Percentiles rank a stretch among this genome's conserved stretches.
Evolutionary conservation across 2,113 vertebrate species (phyloP).

Genomic region (Chaetura pelagica): DNA sequence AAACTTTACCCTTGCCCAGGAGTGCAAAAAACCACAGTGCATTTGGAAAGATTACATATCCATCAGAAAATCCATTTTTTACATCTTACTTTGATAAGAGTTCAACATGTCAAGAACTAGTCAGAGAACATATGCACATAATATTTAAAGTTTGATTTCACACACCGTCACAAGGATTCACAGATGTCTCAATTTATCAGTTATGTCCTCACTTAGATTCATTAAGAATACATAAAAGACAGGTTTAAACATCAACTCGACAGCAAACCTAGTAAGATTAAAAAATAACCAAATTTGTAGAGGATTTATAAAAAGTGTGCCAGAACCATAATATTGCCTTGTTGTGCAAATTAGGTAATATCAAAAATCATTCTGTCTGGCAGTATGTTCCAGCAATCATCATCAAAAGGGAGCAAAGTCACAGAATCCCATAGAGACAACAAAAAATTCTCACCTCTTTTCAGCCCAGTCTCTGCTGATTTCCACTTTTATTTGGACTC

Average conservation of each 20-base stretch:
- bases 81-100: not conserved
- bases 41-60: not conserved
- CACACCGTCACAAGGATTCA: not conserved
- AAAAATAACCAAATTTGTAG: not conserved
- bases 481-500: not conserved
- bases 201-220: conserved; percentile 25
- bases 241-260: conserved; percentile 44
- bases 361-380: conserved; percentile 16
- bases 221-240: conserved; percentile 53
- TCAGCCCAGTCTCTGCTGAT: not conserved
- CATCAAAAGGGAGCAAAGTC: conserved; percentile 37
- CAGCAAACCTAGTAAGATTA: conserved; percentile 23
- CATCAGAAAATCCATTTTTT: conserved; percentile 4
- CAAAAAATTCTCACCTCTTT: not conserved
- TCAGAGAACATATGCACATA: conserved; percentile 17
- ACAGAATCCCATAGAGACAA: not conserved
- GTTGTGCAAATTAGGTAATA: conserved; percentile 26
- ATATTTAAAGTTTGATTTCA: conserved; percentile 38
- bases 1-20: not conserved
- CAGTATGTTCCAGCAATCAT: not conserved
- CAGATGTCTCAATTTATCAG: conserved; percentile 42
- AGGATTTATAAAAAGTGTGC: conserved; percentile 36
- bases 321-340: conserved; percentile 14
- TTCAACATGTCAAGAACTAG: conserved; percentile 12
- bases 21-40: not conserved